Evolutionary conservation across 2,888 invertebrate species (phyloP), one percentile per base, ranked within the genome.

Genomic region (Conistra vaccinii): DNA sequence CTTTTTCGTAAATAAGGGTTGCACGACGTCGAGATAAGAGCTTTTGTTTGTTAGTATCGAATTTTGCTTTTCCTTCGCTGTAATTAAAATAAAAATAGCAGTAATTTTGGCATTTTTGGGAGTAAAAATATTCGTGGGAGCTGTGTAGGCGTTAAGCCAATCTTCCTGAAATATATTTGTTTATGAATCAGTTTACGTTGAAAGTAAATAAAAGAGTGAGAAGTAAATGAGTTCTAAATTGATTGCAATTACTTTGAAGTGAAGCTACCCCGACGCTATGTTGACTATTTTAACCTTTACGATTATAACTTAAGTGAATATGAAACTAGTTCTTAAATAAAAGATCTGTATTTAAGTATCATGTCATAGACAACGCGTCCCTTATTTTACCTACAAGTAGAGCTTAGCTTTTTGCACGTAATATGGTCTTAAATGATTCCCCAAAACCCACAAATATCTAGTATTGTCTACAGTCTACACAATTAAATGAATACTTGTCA

Each of bases 1-100:
- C 92, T 89, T 84, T 88, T 83, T 90, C 88, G 90, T 91, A 91
- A 90, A 90, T 90, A 92, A 87, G 88, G 87, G 89, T 88, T 90
- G 88, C 86, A 88, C 82, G 87, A 89, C 88, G 85, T 83, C 57
- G 32, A 83, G 76, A 85, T 87, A 87, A 85, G 81, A 86, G 87
- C 78, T 76, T 87, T 85, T 81, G 79, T 84, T 69, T 81, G 82
- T 84, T 55, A 63, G 74, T 86, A 81, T 80, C 70, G 77, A 72
- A 79, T 80, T 83, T 77, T 69, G 69, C 58, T 69, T 76, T 85
- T 81, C 74, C 70, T 80, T 65, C 17, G 32, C 23, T 58, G 53
- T 86, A 81, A 83, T 79, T 86, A 78, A 79, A 45, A 69, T 60
- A 60, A 60, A 73, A 76, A 71, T 69, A 61, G 58, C 60, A 35